A percentile compares a stretch with the other conserved stretches of the same genome.
phyloP scores from a whole-genome alignment of 1,140 invertebrate species.

The Sinonovacula constricta region DNA sequence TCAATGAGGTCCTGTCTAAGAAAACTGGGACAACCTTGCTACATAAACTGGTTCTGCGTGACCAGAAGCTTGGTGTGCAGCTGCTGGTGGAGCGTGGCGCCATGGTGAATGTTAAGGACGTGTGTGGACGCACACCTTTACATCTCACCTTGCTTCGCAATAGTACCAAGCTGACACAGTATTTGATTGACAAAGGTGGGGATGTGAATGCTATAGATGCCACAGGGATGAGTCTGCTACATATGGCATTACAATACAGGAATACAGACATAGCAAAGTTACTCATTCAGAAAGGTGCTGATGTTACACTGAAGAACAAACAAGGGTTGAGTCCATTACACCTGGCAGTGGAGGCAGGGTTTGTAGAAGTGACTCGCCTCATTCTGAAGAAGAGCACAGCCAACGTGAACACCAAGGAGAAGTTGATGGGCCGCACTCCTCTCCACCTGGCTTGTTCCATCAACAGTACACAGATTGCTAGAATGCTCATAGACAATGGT shows the following conservation, averaged over 20 bases:
- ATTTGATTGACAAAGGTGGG: slow-evolving; percentile 61
- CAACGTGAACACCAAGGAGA: slow-evolving; percentile 69
- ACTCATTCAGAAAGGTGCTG: slow-evolving; percentile 59
- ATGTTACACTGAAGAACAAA: slow-evolving; percentile 61
- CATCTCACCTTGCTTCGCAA: slow-evolving; percentile 63
- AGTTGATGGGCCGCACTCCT: slow-evolving; percentile 68
- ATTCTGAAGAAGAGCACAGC: slow-evolving; percentile 66
- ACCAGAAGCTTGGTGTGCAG: slow-evolving; percentile 59
- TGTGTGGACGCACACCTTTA: slow-evolving; percentile 58
- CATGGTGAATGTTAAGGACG: slow-evolving; percentile 59
- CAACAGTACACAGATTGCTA: slow-evolving; percentile 77
- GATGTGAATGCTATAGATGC: slow-evolving; percentile 63
- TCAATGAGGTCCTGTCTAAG: slow-evolving; percentile 58
- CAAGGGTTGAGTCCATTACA: slow-evolving; percentile 64
- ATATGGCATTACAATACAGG: slow-evolving; percentile 64
- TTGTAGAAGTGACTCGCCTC: slow-evolving; percentile 61
- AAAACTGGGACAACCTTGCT: slow-evolving; percentile 63
- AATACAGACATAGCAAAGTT: slow-evolving; percentile 65
- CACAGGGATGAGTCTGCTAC: slow-evolving; percentile 58
- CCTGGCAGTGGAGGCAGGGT: slow-evolving; percentile 57
- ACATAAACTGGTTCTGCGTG: slow-evolving; percentile 66
- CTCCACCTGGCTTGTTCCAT: slow-evolving; percentile 66
- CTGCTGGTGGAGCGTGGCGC: slow-evolving; percentile 66
- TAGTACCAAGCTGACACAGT: slow-evolving; percentile 57
- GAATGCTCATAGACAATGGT: slow-evolving; percentile 87